These are phyloP conservation scores for Egretta garzetta DNA, from an alignment of 2,113 vertebrate genomes.

Conservation along the genomic window DNA sequence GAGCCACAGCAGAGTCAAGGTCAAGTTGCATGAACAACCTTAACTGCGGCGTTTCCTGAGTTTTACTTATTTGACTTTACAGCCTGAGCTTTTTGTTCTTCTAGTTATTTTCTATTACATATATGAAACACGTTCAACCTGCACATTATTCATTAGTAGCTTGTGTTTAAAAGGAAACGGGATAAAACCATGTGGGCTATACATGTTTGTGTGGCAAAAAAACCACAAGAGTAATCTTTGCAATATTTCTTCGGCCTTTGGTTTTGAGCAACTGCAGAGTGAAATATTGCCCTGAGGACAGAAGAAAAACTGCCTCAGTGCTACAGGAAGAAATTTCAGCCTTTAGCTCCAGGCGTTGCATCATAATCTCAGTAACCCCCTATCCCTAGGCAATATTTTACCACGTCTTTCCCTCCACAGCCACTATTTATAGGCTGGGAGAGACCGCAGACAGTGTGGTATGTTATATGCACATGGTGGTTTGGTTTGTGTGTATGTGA, in stretches of 20 bases:
- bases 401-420: neutral
- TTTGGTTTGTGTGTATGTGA: neutral
- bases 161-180: neutral
- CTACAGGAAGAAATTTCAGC: neutral
- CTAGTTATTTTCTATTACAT: neutral
- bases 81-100: neutral
- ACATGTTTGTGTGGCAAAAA: neutral
- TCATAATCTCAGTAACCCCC: neutral
- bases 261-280: neutral
- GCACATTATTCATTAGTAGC: neutral
- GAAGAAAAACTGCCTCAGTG: neutral
- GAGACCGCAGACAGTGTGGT: neutral
- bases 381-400: slow-evolving; percentile 1
- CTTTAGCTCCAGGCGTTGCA: neutral
- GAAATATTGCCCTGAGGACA: slow-evolving; percentile 3
- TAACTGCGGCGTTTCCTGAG: slow-evolving; percentile 45
- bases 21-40: neutral
- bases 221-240: neutral
- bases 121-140: slow-evolving; percentile 23
- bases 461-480: neutral
- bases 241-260: neutral
- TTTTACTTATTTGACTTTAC: neutral
- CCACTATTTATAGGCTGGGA: neutral
- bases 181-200: neutral
- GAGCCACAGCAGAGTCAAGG: neutral